Evolutionary conservation across 2,888 invertebrate genomes (phyloP), one percentile per base, ranked within the genome.

Genomic region (Nasonia oneida): DNA sequence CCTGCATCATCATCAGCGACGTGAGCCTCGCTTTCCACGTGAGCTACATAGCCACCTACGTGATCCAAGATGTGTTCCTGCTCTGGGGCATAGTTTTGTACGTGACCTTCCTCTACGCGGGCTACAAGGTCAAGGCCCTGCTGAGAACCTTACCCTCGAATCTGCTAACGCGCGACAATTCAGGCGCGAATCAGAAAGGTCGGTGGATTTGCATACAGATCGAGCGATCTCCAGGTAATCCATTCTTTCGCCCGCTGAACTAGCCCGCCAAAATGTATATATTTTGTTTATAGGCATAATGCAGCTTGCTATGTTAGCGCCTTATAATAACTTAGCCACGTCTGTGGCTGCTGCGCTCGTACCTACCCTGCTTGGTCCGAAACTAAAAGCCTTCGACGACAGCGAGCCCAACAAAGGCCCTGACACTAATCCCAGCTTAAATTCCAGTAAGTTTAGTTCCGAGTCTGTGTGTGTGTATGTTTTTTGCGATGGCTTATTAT

Each of bases 1-100:
- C 94, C 81, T 93, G 93, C 87, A 92, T 94, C 67, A 93, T 95
- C 78, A 94, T 94, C 50, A 93, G 94, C 75, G 94, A 95, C 87
- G 93, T 95, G 42, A 93, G 93, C 61, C 93, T 94, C 18, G 93
- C 93, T 33, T 93, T 94, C 85, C 93, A 94, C 87, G 91, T 93
- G 84, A 93, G 93, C 86, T 93, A 94, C 92, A 90, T 94, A 83
- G 90, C 93, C 64, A 94, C 94, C 89, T 94, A 94, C 89, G 91
- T 94, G 77, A 94, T 94, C 77, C 95, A 95, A 89, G 93, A 94
- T n/a, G 90, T 94, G 64, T 95, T 95, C 90, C 93, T 94, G 75
- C 88, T 94, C 70, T 95, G 95, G 95, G 94, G 94, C 73, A 90
- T 94, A 79, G 91, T 94, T 87, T 92, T 95, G 81, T 95, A 95